These are phyloP conservation scores for Acheta domesticus DNA, from an alignment of 2,888 invertebrate species.

Conservation along the genomic window DNA sequence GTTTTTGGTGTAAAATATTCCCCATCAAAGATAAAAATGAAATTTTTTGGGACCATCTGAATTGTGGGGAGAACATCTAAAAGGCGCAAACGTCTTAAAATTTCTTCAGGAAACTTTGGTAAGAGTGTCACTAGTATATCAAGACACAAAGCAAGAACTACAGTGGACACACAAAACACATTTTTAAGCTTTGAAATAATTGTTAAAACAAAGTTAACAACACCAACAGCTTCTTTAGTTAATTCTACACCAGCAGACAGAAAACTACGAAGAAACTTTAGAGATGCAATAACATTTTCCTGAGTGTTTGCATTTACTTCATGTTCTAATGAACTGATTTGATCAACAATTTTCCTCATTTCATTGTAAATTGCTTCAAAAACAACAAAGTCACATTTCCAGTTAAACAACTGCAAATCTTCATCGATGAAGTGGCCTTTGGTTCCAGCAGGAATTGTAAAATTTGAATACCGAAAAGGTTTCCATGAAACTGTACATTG, in stretches of 20 bases:
- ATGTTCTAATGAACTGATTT: background rate
- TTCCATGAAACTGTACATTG: background rate
- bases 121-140: slow-evolving; percentile 11
- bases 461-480: background rate
- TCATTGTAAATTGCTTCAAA: slow-evolving; percentile 8
- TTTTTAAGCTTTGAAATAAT: slow-evolving; percentile 5
- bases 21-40: background rate
- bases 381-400: background rate
- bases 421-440: background rate
- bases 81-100: background rate
- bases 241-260: background rate
- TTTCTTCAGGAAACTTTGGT: slow-evolving; percentile 3
- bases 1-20: background rate
- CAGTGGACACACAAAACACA: background rate
- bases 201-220: background rate
- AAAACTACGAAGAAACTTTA: slow-evolving; percentile 7
- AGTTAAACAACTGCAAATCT: background rate
- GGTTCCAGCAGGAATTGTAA: background rate
- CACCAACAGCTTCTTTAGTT: background rate
- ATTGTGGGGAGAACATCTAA: background rate
- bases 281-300: background rate
- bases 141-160: slow-evolving; percentile 12
- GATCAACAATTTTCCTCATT: background rate
- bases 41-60: background rate
- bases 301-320: background rate